phyloP scores from a whole-genome alignment of 2,113 vertebrate genomes.

The Neogale vison region DNA sequence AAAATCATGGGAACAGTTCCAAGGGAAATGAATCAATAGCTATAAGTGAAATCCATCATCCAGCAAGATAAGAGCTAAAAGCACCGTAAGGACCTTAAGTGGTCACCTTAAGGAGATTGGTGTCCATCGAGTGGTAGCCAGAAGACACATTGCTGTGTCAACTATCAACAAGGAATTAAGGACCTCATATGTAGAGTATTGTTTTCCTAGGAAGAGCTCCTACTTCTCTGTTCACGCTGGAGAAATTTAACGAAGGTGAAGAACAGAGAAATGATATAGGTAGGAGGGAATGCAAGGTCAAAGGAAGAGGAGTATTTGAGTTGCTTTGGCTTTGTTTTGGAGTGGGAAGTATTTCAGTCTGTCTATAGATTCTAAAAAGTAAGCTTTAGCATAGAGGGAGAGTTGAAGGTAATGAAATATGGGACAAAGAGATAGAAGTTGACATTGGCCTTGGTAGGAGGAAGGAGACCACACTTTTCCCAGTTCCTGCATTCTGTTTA shows the following conservation, averaged over 20 bases:
- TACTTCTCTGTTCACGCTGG: neutral
- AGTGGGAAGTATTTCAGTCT: neutral
- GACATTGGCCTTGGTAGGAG: neutral
- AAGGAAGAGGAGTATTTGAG: neutral
- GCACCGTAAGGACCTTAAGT: no score
- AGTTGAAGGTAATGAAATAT: neutral
- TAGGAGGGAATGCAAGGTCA: neutral
- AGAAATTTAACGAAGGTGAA: neutral
- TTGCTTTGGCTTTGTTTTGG: neutral
- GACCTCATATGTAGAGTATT: neutral
- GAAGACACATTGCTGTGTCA: neutral
- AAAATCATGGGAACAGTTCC: neutral
- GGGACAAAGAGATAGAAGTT: neutral
- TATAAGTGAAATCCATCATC: neutral
- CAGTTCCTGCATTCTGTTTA: neutral
- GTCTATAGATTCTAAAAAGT: neutral
- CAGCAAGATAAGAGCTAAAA: neutral
- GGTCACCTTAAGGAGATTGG: neutral
- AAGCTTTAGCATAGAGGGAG: neutral
- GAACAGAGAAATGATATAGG: neutral
- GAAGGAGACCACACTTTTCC: neutral
- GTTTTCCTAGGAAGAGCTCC: neutral
- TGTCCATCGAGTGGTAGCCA: neutral
- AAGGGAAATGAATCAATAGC: no score
- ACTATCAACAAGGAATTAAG: neutral